Conservation (phyloP, 2,113 vertebrate genomes). For the Anoplopoma fimbria region DNA sequence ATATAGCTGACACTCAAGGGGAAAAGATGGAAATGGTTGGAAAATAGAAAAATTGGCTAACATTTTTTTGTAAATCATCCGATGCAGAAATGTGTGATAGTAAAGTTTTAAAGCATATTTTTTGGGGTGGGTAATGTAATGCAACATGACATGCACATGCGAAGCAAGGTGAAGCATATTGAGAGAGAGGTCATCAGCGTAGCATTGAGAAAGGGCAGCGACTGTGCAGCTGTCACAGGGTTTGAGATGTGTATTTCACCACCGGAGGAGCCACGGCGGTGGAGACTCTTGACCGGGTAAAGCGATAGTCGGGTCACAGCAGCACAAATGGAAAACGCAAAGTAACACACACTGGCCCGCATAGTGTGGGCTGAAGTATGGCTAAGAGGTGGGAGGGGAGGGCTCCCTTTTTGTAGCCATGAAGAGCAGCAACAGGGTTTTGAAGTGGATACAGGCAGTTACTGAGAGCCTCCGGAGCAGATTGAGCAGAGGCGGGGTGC, state of each 20-base stretch:
- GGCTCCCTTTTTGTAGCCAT: slow-evolving; percentile 70
- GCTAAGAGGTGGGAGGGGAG: slow-evolving; percentile 60
- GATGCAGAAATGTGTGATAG: not conserved
- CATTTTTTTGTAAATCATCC: not conserved
- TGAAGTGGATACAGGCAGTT: slow-evolving; percentile 77
- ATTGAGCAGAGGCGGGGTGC: slow-evolving; percentile 58
- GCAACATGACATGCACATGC: slow-evolving; percentile 1
- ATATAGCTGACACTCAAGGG: not conserved
- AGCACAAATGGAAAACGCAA: slow-evolving; percentile 57
- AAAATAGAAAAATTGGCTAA: slow-evolving; percentile 26
- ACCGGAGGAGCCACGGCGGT: slow-evolving; percentile 23
- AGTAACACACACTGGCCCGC: slow-evolving; percentile 49
- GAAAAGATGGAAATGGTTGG: not conserved
- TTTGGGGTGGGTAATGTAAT: slow-evolving; percentile 2
- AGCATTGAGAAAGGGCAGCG: slow-evolving; percentile 27
- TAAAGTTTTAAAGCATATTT: slow-evolving; percentile 19
- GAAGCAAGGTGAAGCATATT: slow-evolving; percentile 19
- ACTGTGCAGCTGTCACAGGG: slow-evolving; percentile 56
- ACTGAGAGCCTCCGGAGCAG: slow-evolving; percentile 62
- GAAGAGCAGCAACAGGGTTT: slow-evolving; percentile 71
- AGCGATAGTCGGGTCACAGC: slow-evolving; percentile 53
- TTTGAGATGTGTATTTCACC: slow-evolving; percentile 54
- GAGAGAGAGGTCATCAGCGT: slow-evolving; percentile 10
- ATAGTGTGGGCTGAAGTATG: slow-evolving; percentile 55
- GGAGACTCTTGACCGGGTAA: slow-evolving; percentile 52